phyloP scores from a whole-genome alignment of 1,140 invertebrate genomes.

The Drosophila kurseongensis region DNA sequence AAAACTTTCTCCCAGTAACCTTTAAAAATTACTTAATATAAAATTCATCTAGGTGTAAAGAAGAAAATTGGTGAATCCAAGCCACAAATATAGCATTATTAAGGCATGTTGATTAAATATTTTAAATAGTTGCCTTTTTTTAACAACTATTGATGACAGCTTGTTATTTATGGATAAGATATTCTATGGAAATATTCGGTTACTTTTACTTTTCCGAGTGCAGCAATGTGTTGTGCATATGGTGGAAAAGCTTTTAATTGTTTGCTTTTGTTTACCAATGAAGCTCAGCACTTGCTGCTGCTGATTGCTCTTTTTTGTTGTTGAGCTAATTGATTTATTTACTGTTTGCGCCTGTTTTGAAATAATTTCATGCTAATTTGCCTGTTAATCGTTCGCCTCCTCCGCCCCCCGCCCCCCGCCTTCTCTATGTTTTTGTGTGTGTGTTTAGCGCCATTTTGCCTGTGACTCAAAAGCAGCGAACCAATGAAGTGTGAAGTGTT shows the following conservation, averaged over 20 bases:
- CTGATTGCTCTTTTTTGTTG: constrained; percentile 61
- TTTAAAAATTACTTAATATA: too few relatives aligned
- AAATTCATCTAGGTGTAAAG: too few relatives aligned
- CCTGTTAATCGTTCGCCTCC: constrained; percentile 67
- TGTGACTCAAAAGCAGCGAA: constrained; percentile 42
- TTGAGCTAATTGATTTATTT: constrained; percentile 79
- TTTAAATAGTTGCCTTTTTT: too few relatives aligned
- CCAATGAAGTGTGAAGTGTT: constrained; percentile 78
- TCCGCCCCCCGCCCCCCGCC: constrained; percentile 1
- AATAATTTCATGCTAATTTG: constrained; percentile 82
- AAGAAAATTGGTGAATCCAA: too few relatives aligned
- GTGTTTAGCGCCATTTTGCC: constrained; percentile 54
- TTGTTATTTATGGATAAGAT: too few relatives aligned
- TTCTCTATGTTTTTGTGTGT: constrained; percentile 5
- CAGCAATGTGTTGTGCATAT: constrained; percentile 69
- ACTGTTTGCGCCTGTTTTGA: constrained; percentile 70
- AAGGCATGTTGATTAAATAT: too few relatives aligned
- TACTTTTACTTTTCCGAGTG: neutral
- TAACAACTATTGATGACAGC: too few relatives aligned
- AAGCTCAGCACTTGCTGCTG: constrained; percentile 36
- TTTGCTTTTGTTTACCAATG: constrained; percentile 69
- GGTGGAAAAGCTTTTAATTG: constrained; percentile 74
- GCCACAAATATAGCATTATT: too few relatives aligned
- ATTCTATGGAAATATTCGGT: too few relatives aligned
- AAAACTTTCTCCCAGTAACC: too few relatives aligned